These are phyloP conservation scores for Acrobeloides nanus DNA, from an alignment of 2,888 invertebrate genomes.

Conservation along the genomic window DNA sequence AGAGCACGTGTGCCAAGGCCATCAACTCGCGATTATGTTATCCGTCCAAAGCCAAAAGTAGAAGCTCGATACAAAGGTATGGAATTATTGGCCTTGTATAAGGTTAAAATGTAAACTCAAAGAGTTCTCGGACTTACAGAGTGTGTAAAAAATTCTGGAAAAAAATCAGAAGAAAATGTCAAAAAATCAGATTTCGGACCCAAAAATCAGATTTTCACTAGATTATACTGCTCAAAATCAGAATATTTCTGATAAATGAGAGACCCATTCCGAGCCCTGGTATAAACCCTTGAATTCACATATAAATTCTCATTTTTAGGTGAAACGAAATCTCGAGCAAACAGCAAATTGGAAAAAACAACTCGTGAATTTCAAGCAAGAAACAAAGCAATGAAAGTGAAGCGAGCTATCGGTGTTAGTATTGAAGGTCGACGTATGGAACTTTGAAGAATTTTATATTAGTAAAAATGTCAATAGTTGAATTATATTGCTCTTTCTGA, in stretches of 20 bases:
- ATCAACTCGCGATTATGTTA: slow-evolving; percentile 90
- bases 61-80: slow-evolving; percentile 36
- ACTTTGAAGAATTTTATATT: slow-evolving; percentile 17
- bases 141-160: too few species aligned
- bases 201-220: too few species aligned
- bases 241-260: too few species aligned
- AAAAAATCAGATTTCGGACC: too few species aligned
- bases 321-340: slow-evolving; percentile 13
- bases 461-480: too few species aligned
- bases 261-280: too few species aligned
- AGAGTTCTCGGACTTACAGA: too few species aligned
- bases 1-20: slow-evolving; percentile 88
- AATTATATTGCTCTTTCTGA: too few species aligned
- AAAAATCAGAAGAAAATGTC: too few species aligned
- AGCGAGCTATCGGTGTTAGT: slow-evolving; percentile 40
- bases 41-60: slow-evolving; percentile 65
- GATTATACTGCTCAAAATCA: too few species aligned
- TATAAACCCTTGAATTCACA: too few species aligned
- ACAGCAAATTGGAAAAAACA: slow-evolving; percentile 32
- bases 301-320: too few species aligned
- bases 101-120: neutral
- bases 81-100: neutral
- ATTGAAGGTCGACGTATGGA: slow-evolving; percentile 48
- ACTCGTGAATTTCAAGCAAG: slow-evolving; percentile 47
- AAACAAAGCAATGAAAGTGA: slow-evolving; percentile 35